Base-by-base conservation (phyloP, 2,797 vertebrate species). In the Spinus olivaceus region DNA sequence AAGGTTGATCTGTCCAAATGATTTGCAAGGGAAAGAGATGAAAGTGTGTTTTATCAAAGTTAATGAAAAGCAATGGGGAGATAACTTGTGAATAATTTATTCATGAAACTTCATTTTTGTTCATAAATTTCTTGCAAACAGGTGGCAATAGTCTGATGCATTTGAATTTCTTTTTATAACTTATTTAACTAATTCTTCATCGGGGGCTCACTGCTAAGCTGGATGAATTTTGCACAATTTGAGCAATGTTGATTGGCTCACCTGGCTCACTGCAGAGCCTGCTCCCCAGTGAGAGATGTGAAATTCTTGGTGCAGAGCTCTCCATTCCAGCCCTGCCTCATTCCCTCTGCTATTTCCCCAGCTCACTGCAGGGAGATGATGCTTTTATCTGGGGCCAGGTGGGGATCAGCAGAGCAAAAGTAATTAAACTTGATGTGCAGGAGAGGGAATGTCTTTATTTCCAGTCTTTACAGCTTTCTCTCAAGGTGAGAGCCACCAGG, bases 131-230 rank as follows among this genome's bases (percentile, higher is more conserved):
- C 54, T 81, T 88, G 46, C 86, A 92, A 95, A 66, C 63, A 88
- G 82, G 79, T 85, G 72, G 82, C 35, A 77, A 37, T 57, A 79
- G 35, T 77, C 69, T 64, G 50, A 91, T 63, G 39, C 49, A 37
- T 94, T 91, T 54, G 81, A 93, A 83, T 51, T 81, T 78, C n/a
- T 90, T 93, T 84, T 81, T 79, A 51, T 57, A 91, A 74, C 86
- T 90, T 81, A 65, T 65, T 73, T 64, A 73, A 86, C 74, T 86
- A 81, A 88, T 90, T 82, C 83, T 88, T 90, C 65, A 19, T 35
- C 18, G 8, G 51, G 37, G n/a, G 13, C 41, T 83, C 24, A 5
- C 54, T 53, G 35, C 65, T 33, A 35, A 69, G 10, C 4, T 61
- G 53, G 17, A 39, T 9, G 19, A 9, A 4, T 59, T 85, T 47